Evolutionary conservation across 2,797 vertebrate genomes (phyloP), one percentile per base, ranked within the genome.

Genomic region (Aythya fuligula): DNA sequence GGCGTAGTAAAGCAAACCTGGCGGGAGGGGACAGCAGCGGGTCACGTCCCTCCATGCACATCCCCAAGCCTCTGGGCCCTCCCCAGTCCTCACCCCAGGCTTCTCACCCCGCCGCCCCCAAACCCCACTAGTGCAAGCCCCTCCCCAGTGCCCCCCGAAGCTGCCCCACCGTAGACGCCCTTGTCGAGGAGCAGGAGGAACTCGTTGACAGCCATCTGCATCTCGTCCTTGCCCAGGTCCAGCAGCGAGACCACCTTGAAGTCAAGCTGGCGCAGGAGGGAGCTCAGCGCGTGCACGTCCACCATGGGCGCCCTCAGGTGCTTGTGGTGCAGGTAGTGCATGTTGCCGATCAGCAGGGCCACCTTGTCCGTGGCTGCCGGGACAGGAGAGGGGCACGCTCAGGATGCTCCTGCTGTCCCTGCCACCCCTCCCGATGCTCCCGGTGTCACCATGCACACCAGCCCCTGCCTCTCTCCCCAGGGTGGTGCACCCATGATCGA

Each of bases 161-260:
- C 51, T 2, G 1, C 21, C 28, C 94, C 5, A 99, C 98, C 99
- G 0, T 99, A 99, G 60, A 99, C 98, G 0, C 99, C 99, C 65
- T 98, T 98, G 97, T 98, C 98, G 0, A 99, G 98, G 90, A 99
- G 98, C 83, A 99, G 77, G 36, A 99, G 97, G 97, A 99, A 99
- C 97, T 99, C 99, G 0, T 98, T 96, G 3, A 99, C 98, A 0
- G 98, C 98, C 53, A 98, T 98, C 95, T 98, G 97, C 98, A 99
- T 99, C 97, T 99, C 99, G 1, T 98, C 98, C 82, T 98, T 98
- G 98, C 98, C 47, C 70, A 99, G 98, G 97, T 99, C 98, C 38
- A 99, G 98, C 94, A 99, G 97, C 0, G 98, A 99, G 66, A 99
- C 98, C 93, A 99, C 99, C 93, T 99, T 99, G 95, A 99, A 99